These are phyloP conservation scores for Synanceia verrucosa DNA, from an alignment of 2,797 vertebrate species.

Conservation along the genomic window DNA sequence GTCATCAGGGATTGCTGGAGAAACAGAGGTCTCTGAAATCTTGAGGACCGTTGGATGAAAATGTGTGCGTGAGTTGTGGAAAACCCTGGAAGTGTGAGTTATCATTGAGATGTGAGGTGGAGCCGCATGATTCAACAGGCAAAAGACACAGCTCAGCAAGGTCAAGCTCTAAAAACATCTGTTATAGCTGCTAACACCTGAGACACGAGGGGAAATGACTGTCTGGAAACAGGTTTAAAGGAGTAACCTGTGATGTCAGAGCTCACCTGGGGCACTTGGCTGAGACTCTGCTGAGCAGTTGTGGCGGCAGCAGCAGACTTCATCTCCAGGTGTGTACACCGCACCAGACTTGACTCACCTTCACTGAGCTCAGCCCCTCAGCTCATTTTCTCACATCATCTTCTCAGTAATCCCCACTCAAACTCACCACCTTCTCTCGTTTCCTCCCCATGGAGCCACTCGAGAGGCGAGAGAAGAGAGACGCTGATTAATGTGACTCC, in stretches of 20 bases:
- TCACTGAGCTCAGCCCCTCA: not conserved
- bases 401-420: slow-evolving; percentile 18
- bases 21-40: slow-evolving; percentile 20
- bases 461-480: slow-evolving; percentile 43
- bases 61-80: not conserved
- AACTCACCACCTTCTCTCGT: not conserved
- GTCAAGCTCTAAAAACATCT: slow-evolving; percentile 52
- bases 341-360: slow-evolving; percentile 60
- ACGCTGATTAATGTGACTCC: slow-evolving; percentile 58
- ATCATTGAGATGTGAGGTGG: slow-evolving; percentile 24
- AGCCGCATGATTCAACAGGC: slow-evolving; percentile 29
- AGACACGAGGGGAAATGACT: slow-evolving; percentile 23
- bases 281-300: slow-evolving; percentile 44
- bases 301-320: not conserved
- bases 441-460: slow-evolving; percentile 51
- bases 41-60: slow-evolving; percentile 10
- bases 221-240: slow-evolving; percentile 21
- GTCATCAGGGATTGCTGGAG: slow-evolving; percentile 3
- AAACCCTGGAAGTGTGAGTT: slow-evolving; percentile 16
- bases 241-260: slow-evolving; percentile 61
- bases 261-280: slow-evolving; percentile 51
- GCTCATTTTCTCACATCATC: slow-evolving; percentile 27
- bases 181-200: slow-evolving; percentile 44
- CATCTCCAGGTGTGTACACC: slow-evolving; percentile 66
- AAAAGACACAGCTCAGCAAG: slow-evolving; percentile 31